phyloP scores from a whole-genome alignment of 2,113 vertebrate species.

The Gymnocephalus cernua region DNA sequence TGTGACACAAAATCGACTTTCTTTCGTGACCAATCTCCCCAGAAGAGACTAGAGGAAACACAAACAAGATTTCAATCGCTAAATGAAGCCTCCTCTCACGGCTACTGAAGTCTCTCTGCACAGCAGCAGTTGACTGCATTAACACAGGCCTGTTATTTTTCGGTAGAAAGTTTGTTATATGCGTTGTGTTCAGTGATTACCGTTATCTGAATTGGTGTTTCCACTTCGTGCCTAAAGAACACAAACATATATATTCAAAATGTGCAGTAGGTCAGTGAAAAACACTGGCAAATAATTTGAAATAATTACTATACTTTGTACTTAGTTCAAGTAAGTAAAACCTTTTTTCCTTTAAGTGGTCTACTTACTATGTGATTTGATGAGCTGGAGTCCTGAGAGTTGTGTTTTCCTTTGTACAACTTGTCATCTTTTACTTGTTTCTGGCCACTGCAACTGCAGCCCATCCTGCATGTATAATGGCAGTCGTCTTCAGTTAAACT shows the following conservation, averaged over 20 bases:
- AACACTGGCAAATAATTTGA: not conserved
- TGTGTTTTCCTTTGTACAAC: constrained; percentile 43
- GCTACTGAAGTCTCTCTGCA: not conserved
- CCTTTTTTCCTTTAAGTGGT: not conserved
- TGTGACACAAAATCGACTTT: constrained; percentile 6
- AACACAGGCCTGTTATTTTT: not conserved
- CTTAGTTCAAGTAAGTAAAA: not conserved
- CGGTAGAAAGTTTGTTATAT: not conserved
- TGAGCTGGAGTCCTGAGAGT: not conserved
- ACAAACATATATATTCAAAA: not conserved
- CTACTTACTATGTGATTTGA: constrained; percentile 66
- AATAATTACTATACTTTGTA: not conserved
- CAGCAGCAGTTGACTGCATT: not conserved
- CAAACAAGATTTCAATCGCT: constrained; percentile 55
- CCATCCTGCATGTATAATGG: constrained; percentile 76
- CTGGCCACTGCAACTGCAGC: constrained; percentile 79
- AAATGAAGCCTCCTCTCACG: constrained; percentile 3
- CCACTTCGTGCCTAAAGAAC: constrained; percentile 52
- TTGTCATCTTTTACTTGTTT: constrained; percentile 37
- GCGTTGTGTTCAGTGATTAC: constrained; percentile 42
- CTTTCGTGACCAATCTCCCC: constrained; percentile 34
- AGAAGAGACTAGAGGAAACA: constrained; percentile 62
- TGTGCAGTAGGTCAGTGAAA: not conserved
- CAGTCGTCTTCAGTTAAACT: not conserved
- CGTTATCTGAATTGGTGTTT: constrained; percentile 28